phyloP scores from a whole-genome alignment of 2,888 invertebrate genomes.

The Coelogynopora nodosa region DNA sequence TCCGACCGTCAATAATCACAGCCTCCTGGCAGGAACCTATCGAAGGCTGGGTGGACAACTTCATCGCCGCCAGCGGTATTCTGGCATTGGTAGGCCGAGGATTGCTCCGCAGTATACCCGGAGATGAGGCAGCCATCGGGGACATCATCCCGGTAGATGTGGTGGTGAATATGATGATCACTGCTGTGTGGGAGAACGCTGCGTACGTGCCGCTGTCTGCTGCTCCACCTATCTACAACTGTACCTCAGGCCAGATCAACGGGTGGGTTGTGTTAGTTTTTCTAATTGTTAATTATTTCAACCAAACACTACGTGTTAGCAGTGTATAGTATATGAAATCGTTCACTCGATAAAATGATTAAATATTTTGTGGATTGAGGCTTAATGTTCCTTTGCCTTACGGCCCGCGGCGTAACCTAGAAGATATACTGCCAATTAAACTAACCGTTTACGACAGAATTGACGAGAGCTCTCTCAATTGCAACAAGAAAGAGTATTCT shows the following conservation, averaged over 20 bases:
- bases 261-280: no score
- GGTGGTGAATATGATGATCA: slow-evolving; percentile 78
- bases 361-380: no score
- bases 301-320: no score
- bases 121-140: slow-evolving; percentile 70
- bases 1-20: slow-evolving; percentile 84
- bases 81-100: slow-evolving; percentile 68
- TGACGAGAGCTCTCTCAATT: no score
- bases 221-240: neutral
- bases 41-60: slow-evolving; percentile 88
- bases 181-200: slow-evolving; percentile 71
- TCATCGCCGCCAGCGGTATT: slow-evolving; percentile 79
- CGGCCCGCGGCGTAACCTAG: no score
- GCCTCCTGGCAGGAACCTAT: slow-evolving; percentile 67
- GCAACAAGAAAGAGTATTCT: no score
- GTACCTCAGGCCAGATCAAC: slow-evolving; percentile 7
- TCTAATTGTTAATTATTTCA: no score
- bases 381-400: no score
- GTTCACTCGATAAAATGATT: no score
- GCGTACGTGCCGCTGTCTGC: neutral
- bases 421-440: no score
- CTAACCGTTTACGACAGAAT: no score
- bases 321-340: no score
- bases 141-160: slow-evolving; percentile 86
- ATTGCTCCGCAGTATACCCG: slow-evolving; percentile 76